Evolutionary conservation across 1,140 invertebrate species (phyloP), one percentile per base, ranked within the genome.

Genomic region (Bombus consobrinus): DNA sequence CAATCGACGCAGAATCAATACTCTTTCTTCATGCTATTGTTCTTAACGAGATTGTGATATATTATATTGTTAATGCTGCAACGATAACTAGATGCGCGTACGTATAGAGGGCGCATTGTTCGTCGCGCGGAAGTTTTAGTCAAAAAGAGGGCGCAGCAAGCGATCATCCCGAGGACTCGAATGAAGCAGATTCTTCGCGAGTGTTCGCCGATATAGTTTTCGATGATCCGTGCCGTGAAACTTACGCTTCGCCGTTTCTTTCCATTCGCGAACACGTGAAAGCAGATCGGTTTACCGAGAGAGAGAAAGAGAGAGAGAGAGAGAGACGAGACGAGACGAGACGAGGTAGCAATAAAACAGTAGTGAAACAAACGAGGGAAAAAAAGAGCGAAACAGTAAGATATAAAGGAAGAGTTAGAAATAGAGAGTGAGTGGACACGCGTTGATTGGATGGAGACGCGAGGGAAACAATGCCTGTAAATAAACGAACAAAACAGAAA

Each of bases 21-120:
- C 71, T 75, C 71, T 53, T 53, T 64, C 81, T 82, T 75, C 53
- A 84, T 80, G 81, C 91, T 88, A 92, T 86, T 88, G 90, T 88
- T 93, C 88, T 90, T 92, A 89, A 92, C 90, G 69, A 73, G 69
- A 81, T 93, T 93, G 92, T 93, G 92, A 93, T 93, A 93, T 90
- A 87, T 22, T 93, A 93, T 88, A 91, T 93, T 93, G 88, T 88
- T 90, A 88, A 88, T 53, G 66, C 73, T 89, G 64, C 81, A 87
- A 85, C 47, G 69, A 87, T 85, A 68, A 84, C 32, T 57, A 64
- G 39, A 37, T 62, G 37, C 71, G 71, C 69, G 81, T 64, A 32
- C 22, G 6, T 47, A 53, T 79, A 66, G 62, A 47, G n/a, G 18
- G 34, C 15, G 59, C 66, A 34, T 34, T 68, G 41, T 47, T 53